phyloP scores from a whole-genome alignment of 2,797 vertebrate genomes.

The Anableps anableps region DNA sequence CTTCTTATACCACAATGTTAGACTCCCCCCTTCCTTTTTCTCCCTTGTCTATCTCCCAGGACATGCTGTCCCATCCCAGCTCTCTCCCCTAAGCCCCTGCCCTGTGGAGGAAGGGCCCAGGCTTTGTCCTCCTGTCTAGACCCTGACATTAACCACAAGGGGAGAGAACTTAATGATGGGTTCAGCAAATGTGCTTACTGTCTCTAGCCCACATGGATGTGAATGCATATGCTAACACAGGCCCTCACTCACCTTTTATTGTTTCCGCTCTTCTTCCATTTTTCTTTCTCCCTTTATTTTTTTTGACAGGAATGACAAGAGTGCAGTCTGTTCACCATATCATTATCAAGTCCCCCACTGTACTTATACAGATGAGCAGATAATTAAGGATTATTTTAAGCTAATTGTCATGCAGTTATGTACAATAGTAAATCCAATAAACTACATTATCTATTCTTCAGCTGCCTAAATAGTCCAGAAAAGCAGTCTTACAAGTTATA shows the following conservation, averaged over 20 bases:
- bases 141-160: constrained; percentile 71
- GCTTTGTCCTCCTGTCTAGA: constrained; percentile 75
- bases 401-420: constrained; percentile 55
- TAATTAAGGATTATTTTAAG: constrained; percentile 72
- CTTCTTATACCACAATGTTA: constrained; percentile 12
- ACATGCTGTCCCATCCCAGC: constrained; percentile 39
- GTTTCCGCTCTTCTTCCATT: constrained; percentile 25
- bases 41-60: constrained; percentile 60
- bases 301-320: constrained; percentile 66
- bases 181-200: constrained; percentile 69
- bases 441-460: constrained; percentile 40
- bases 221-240: constrained; percentile 4
- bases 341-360: constrained; percentile 67
- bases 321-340: constrained; percentile 69
- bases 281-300: constrained; percentile 31
- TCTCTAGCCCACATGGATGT: constrained; percentile 48
- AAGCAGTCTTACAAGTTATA: constrained; percentile 7
- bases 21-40: constrained; percentile 15
- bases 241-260: constrained; percentile 11
- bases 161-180: constrained; percentile 77
- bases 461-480: constrained; percentile 23
- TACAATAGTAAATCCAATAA: constrained; percentile 50
- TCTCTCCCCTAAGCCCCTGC: constrained; percentile 60
- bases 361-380: constrained; percentile 52
- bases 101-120: constrained; percentile 66